phyloP scores from a whole-genome alignment of 2,113 vertebrate species.

The Tapirus terrestris region DNA sequence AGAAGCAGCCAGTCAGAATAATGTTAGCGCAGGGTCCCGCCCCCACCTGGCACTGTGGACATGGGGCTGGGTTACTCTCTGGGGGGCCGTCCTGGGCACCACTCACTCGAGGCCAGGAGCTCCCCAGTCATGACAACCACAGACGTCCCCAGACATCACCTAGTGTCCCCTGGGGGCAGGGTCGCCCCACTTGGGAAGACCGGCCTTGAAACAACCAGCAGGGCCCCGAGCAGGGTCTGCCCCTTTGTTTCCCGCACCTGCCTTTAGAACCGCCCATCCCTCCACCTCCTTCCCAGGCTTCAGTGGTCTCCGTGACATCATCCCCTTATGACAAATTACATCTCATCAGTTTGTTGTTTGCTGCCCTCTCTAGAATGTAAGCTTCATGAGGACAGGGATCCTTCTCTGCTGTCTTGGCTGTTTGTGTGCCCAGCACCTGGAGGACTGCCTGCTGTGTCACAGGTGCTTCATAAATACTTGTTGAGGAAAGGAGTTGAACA shows the following conservation, averaged over 20 bases:
- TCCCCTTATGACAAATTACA: not conserved
- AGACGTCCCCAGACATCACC: not conserved
- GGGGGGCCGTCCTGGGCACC: not conserved
- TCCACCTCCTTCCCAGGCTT: too few relatives aligned
- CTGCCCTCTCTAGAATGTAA: not conserved
- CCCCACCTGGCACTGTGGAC: not conserved
- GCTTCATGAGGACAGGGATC: not conserved
- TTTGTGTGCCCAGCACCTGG: not conserved
- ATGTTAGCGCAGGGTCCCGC: not conserved
- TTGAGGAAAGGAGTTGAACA: not conserved
- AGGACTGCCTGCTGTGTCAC: not conserved
- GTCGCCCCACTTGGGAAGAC: not conserved
- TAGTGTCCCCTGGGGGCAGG: not conserved
- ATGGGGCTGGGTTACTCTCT: not conserved
- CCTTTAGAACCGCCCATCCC: not conserved
- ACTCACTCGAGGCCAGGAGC: not conserved
- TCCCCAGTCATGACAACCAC: not conserved
- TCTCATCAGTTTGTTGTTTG: not conserved
- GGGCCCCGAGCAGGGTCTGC: not conserved
- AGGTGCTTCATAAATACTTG: not conserved
- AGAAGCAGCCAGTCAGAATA: not conserved
- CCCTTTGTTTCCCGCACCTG: not conserved
- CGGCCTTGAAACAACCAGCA: not conserved
- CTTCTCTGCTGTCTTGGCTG: not conserved
- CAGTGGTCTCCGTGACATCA: not conserved